Evolutionary conservation across 1,140 invertebrate genomes (phyloP).

Genomic region (Hestina assimilis): DNA sequence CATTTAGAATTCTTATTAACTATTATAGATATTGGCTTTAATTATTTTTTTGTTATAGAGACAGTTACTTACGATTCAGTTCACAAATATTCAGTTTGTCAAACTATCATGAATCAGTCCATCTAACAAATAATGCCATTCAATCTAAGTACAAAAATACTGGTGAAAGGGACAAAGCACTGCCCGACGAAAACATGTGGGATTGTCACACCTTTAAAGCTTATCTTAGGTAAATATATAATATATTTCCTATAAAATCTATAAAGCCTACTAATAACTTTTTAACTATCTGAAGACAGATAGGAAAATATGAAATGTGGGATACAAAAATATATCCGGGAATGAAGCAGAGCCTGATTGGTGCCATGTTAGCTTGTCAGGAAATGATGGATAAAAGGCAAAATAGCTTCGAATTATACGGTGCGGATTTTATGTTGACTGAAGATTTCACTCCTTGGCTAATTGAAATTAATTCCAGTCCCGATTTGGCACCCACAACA

Average conservation of each 20-base stretch:
- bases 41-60: slow-evolving; percentile 76
- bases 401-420: slow-evolving; percentile 95
- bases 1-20: neutral
- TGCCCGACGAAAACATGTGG: slow-evolving; percentile 94
- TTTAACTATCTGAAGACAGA: slow-evolving; percentile 75
- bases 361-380: slow-evolving; percentile 91
- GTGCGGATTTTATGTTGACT: slow-evolving; percentile 95
- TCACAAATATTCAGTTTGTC: slow-evolving; percentile 92
- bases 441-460: slow-evolving; percentile 94
- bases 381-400: slow-evolving; percentile 91
- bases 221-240: slow-evolving; percentile 80
- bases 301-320: slow-evolving; percentile 87
- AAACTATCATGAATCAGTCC: slow-evolving; percentile 95
- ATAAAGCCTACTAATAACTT: slow-evolving; percentile 33
- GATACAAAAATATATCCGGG: slow-evolving; percentile 91
- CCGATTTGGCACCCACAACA: slow-evolving; percentile 92
- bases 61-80: slow-evolving; percentile 95
- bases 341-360: slow-evolving; percentile 93
- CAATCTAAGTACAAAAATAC: slow-evolving; percentile 94
- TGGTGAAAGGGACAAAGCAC: slow-evolving; percentile 83
- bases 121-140: slow-evolving; percentile 95
- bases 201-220: slow-evolving; percentile 88
- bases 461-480: slow-evolving; percentile 96
- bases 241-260: neutral
- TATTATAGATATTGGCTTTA: neutral